Base-by-base conservation (phyloP, 2,797 vertebrate genomes). In the Lepilemur ruficaudatus region DNA sequence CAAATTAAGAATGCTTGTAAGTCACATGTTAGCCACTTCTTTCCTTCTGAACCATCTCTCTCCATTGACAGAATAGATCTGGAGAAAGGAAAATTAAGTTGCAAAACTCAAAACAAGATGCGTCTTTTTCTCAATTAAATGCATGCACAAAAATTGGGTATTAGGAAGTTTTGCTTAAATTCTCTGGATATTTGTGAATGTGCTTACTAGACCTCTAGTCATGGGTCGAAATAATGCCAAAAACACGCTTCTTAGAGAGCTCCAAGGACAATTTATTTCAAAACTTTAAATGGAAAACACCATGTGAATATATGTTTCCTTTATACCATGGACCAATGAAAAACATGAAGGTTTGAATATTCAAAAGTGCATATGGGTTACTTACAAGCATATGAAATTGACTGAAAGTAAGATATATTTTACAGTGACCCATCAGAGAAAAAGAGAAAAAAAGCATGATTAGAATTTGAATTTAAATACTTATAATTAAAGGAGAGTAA, bases 311-410 rank as follows among this genome's bases (percentile, higher is more conserved):
- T 57, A 55, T 57, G 52, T 89, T 94, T 88, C 78, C 20, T 89
- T 92, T 81, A 43, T n/a, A 89, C 57, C 79, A 79, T 35, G 55
- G 46, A 93, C 93, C 57, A 93, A 96, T 94, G 23, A 46, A 80
- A 93, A 86, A 70, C 22, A 89, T 35, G 2, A 11, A 55, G 0
- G 20, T 65, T 90, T 91, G 50, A 46, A 46, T 38, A 89, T 89
- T 83, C 46, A 28, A 18, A 25, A 59, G 12, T 55, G 3, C 87
- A 11, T 1, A 1, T 55, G 46, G 75, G 17, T 91, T 93, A 91
- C n/a, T 91, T 89, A 55, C 2, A 5, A 94, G 52, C 10, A 43
- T 67, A 72, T 20, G 41, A 76, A 91, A 80, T 30, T 75, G 63
- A n/a, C 41, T 89, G 25, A 83, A 76, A 15, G 61, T 52, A 76